phyloP scores from a whole-genome alignment of 2,113 vertebrate species.

The Chloroceryle aenea region DNA sequence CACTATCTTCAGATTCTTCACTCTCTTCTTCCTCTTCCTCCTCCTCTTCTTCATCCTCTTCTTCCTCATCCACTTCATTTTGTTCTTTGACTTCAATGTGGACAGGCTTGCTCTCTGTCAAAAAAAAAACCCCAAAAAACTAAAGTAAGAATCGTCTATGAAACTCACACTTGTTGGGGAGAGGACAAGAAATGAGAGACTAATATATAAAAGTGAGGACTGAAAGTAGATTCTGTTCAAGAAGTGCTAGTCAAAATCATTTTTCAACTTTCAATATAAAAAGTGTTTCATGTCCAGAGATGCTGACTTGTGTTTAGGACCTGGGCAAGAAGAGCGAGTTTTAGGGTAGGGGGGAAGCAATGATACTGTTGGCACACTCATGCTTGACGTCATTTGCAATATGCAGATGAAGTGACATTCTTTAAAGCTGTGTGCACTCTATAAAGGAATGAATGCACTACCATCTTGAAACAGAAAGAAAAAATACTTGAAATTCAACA shows the following conservation, averaged over 20 bases:
- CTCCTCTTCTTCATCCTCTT: slow-evolving; percentile 72
- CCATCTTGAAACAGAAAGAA: background rate
- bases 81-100: slow-evolving; percentile 95
- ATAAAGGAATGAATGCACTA: background rate
- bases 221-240: background rate
- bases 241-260: background rate
- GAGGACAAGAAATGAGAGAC: background rate
- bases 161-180: background rate
- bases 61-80: slow-evolving; percentile 65
- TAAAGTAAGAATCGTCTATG: background rate
- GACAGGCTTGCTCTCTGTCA: slow-evolving; percentile 88
- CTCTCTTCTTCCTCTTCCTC: slow-evolving; percentile 84
- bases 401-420: background rate
- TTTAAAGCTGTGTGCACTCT: background rate
- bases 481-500: background rate
- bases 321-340: background rate
- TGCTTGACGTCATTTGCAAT: background rate
- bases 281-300: background rate
- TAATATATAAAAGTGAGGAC: background rate
- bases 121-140: background rate
- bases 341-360: background rate
- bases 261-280: background rate
- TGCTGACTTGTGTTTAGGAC: background rate
- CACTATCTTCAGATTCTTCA: slow-evolving; percentile 76
- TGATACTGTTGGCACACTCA: background rate